Evolutionary conservation across 2,888 invertebrate species (phyloP), one percentile per base, ranked within the genome.

Genomic region (Kuschelorhynchus macadamiae): DNA sequence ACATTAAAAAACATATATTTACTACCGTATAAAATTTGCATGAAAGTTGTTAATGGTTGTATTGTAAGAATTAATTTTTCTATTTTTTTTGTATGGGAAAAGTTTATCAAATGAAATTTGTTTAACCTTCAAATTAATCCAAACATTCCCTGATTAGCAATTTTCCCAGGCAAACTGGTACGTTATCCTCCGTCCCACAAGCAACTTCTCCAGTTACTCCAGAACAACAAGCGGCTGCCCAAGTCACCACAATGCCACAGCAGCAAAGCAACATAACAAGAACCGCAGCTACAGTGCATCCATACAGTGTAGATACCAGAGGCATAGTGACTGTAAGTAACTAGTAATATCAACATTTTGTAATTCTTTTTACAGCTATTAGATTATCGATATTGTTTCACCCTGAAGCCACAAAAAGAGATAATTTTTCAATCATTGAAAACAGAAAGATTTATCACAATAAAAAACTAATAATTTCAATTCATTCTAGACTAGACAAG

Each of bases 401-500:
- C n/a, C n/a, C n/a, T n/a, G n/a, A n/a, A n/a, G n/a, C n/a, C n/a
- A n/a, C n/a, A n/a, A n/a, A n/a, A n/a, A n/a, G n/a, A n/a, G n/a
- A n/a, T n/a, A n/a, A n/a, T n/a, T n/a, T n/a, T n/a, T n/a, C n/a
- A n/a, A n/a, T n/a, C n/a, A n/a, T n/a, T n/a, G n/a, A n/a, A n/a
- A n/a, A n/a, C n/a, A n/a, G n/a, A n/a, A n/a, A n/a, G n/a, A n/a
- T n/a, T n/a, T n/a, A n/a, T n/a, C n/a, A n/a, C n/a, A n/a, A n/a
- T n/a, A n/a, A n/a, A n/a, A n/a, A n/a, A n/a, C n/a, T n/a, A n/a
- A n/a, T n/a, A n/a, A n/a, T n/a, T n/a, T n/a, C n/a, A n/a, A n/a
- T n/a, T n/a, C n/a, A 39, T 36, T 70, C 32, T 83, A 88, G 88
- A 85, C 85, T 49, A 36, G 71, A 21, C 71, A 68, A 65, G 61